Evolutionary conservation across 2,113 vertebrate species (phyloP).

Genomic region (Melanerpes formicivorus): DNA sequence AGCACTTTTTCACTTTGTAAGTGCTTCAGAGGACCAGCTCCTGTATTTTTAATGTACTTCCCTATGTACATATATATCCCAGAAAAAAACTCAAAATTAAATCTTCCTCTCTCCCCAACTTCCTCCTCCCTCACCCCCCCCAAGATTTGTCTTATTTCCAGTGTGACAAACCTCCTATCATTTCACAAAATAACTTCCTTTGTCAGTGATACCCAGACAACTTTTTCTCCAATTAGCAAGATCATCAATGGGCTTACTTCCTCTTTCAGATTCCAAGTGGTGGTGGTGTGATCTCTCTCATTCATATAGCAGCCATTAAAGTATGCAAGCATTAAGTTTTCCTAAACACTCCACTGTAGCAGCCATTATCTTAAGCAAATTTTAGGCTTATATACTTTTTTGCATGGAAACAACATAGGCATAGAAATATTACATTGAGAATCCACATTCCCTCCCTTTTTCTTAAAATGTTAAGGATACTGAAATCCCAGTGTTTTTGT

Average conservation of each 20-base stretch:
- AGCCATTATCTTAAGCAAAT: not conserved
- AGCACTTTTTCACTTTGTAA: not conserved
- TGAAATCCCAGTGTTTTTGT: not conserved
- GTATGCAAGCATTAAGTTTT: not conserved
- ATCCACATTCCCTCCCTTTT: not conserved
- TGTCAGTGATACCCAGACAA: not conserved
- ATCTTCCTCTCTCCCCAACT: too few relatives aligned
- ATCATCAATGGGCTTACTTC: not conserved
- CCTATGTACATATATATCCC: not conserved
- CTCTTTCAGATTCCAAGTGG: not conserved
- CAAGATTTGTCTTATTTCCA: not conserved
- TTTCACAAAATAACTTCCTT: not conserved
- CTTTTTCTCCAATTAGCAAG: not conserved
- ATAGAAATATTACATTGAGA: not conserved
- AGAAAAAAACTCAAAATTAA: not conserved
- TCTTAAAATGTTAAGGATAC: not conserved
- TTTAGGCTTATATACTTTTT: not conserved
- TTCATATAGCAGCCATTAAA: not conserved
- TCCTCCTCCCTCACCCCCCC: rapidly evolving
- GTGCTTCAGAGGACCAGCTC: not conserved
- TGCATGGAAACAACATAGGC: not conserved
- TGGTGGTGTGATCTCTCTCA: not conserved
- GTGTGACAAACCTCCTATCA: not conserved
- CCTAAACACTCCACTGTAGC: not conserved
- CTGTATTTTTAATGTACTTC: not conserved